A percentile compares a stretch with the other conserved stretches of the same genome.
Evolutionary conservation across 2,113 vertebrate genomes (phyloP).

Genomic region (Amphiprion ocellaris): DNA sequence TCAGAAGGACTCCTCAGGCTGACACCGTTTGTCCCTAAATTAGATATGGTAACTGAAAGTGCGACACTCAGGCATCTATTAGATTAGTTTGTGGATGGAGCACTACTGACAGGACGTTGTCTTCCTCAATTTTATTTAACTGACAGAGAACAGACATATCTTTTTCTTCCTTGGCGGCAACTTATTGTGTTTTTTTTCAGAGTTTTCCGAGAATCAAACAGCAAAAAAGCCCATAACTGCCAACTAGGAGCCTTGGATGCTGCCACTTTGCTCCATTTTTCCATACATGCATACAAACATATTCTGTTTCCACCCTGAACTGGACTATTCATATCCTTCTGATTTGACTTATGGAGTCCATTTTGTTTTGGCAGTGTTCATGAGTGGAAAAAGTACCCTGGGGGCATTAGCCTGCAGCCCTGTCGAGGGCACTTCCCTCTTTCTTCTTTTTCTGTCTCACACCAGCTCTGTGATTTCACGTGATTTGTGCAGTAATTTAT

Average conservation of each 20-base stretch:
- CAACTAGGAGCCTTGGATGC: not conserved
- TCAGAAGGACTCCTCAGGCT: constrained; percentile 48
- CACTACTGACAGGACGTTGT: constrained; percentile 38
- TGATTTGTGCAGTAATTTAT: constrained; percentile 4
- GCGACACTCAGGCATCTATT: constrained; percentile 27
- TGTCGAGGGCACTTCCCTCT: constrained; percentile 27
- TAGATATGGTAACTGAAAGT: constrained; percentile 53
- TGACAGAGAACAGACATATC: constrained; percentile 20
- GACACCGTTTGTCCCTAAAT: constrained; percentile 63
- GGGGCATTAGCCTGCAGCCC: constrained; percentile 45
- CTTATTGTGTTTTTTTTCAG: constrained; percentile 13
- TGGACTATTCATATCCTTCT: constrained; percentile 14
- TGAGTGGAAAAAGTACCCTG: constrained; percentile 14
- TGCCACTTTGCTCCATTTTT: not conserved
- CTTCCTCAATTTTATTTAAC: constrained; percentile 51
- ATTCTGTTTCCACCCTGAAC: not conserved
- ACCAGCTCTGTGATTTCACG: constrained; percentile 6
- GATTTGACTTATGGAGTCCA: constrained; percentile 22
- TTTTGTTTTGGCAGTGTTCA: constrained; percentile 29
- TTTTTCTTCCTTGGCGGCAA: not conserved
- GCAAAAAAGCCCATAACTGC: constrained; percentile 16
- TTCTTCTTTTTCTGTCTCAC: constrained; percentile 20
- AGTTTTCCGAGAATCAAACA: constrained; percentile 1
- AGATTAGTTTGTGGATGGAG: constrained; percentile 46
- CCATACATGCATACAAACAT: too few species aligned